A percentile compares a stretch with the other conserved stretches of the same genome.
These are phyloP conservation scores for Papilio polytes DNA, from an alignment of 1,140 invertebrate genomes.

Conservation along the genomic window DNA sequence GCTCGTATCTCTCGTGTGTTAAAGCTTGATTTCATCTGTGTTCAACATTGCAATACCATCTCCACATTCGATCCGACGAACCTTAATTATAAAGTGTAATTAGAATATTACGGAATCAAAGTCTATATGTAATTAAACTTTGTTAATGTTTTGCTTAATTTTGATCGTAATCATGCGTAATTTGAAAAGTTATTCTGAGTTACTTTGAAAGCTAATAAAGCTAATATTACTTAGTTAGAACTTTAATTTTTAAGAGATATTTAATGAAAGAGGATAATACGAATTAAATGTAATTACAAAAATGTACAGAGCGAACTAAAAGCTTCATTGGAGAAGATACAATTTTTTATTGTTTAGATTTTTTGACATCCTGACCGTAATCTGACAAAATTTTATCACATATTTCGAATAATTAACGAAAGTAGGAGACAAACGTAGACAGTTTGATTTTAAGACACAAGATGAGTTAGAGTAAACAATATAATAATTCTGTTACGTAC, in stretches of 20 bases:
- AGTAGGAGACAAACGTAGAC: neutral
- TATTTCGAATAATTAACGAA: too few species aligned
- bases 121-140: slow-evolving; percentile 36
- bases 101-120: slow-evolving; percentile 31
- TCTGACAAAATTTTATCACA: too few species aligned
- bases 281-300: neutral
- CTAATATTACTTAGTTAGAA: neutral
- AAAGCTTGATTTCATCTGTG: neutral
- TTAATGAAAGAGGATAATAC: neutral
- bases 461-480: neutral
- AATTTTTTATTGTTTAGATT: too few species aligned
- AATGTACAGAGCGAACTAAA: neutral
- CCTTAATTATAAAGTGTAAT: slow-evolving; percentile 35
- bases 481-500: slow-evolving; percentile 3
- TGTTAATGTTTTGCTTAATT: slow-evolving; percentile 31
- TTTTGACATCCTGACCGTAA: too few species aligned
- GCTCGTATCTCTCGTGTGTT: neutral
- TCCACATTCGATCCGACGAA: slow-evolving; percentile 34
- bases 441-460: neutral
- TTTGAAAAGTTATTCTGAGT: slow-evolving; percentile 21
- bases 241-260: neutral
- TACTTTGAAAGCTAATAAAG: slow-evolving; percentile 9
- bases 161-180: slow-evolving; percentile 22
- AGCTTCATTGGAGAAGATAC: too few species aligned
- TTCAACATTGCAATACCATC: slow-evolving; percentile 18